Percentiles rank a stretch among this genome's conserved stretches.
Conservation (phyloP, 23 tunicate genomes). For the Phallusia fumigata region DNA sequence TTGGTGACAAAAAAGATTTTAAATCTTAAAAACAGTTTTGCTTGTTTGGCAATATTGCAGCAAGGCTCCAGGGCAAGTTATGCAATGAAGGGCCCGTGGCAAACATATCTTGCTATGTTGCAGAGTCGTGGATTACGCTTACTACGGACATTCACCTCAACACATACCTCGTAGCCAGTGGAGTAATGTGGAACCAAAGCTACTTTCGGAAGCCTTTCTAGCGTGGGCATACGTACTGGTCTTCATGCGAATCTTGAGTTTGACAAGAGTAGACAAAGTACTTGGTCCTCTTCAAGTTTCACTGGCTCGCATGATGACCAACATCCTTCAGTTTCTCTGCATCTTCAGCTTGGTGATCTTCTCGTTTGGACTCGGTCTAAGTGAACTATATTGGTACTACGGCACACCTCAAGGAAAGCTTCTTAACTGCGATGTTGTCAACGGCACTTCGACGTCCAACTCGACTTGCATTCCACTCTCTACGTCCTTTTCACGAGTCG, state of each 20-base stretch:
- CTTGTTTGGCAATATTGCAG: no score
- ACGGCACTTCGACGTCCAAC: background rate
- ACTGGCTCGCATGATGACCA: constrained; percentile 67
- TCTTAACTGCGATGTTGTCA: background rate
- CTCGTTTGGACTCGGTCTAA: constrained; percentile 80
- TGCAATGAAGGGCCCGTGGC: no score
- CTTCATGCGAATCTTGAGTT: constrained; percentile 50
- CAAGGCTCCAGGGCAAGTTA: no score
- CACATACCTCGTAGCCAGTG: constrained; percentile 40
- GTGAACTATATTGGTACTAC: constrained; percentile 77
- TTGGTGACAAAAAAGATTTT: no score
- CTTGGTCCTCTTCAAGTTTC: constrained; percentile 88
- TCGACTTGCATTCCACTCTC: background rate
- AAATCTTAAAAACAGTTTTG: no score
- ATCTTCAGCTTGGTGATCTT: constrained; percentile 58
- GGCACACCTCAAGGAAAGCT: constrained; percentile 61
- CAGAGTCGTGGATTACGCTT: constrained; percentile 32
- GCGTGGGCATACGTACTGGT: constrained; percentile 74
- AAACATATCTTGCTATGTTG: no score
- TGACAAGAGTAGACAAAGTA: constrained; percentile 34
- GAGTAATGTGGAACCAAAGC: constrained; percentile 46
- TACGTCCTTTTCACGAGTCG: constrained; percentile 25
- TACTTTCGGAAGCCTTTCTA: constrained; percentile 46
- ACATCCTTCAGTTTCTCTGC: constrained; percentile 65
- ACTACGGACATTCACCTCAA: background rate